phyloP scores from a whole-genome alignment of 92 coral and sea anemone species.

The Isaurus tuberculatus region DNA sequence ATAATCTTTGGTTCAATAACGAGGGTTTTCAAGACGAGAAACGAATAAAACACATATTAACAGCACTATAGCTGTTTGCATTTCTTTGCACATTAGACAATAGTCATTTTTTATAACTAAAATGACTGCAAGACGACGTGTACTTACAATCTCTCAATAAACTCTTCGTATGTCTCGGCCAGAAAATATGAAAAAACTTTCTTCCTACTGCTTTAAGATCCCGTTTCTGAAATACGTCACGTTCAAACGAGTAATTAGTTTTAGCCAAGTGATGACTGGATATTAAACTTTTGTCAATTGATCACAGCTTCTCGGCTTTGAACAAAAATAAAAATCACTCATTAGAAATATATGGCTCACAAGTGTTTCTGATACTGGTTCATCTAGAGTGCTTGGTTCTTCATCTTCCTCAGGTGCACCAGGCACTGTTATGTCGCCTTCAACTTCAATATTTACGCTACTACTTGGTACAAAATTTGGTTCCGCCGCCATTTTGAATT shows the following conservation, averaged over 20 bases:
- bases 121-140: too few relatives aligned
- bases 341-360: conserved; percentile 76
- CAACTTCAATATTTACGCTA: conserved; percentile 90
- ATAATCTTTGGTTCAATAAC: too few relatives aligned
- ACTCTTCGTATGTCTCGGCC: conserved; percentile 95
- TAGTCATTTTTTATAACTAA: too few relatives aligned
- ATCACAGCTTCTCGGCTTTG: not conserved
- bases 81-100: too few relatives aligned
- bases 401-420: conserved; percentile 99
- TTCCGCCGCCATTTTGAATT: conserved; percentile 94
- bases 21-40: too few relatives aligned
- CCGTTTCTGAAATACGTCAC: conserved; percentile 72
- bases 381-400: conserved; percentile 95
- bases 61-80: too few relatives aligned
- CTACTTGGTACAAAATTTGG: conserved; percentile 79
- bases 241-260: conserved; percentile 20
- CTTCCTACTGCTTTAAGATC: conserved; percentile 92
- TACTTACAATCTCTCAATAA: conserved; percentile 94
- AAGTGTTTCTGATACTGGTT: conserved; percentile 90
- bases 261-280: not conserved
- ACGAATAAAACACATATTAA: too few relatives aligned
- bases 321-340: too few relatives aligned
- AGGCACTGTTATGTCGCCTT: conserved; percentile 99
- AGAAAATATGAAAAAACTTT: conserved; percentile 90
- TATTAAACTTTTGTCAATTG: not conserved